phyloP scores from a whole-genome alignment of 2,113 vertebrate species.

The Tylochromis polylepis region DNA sequence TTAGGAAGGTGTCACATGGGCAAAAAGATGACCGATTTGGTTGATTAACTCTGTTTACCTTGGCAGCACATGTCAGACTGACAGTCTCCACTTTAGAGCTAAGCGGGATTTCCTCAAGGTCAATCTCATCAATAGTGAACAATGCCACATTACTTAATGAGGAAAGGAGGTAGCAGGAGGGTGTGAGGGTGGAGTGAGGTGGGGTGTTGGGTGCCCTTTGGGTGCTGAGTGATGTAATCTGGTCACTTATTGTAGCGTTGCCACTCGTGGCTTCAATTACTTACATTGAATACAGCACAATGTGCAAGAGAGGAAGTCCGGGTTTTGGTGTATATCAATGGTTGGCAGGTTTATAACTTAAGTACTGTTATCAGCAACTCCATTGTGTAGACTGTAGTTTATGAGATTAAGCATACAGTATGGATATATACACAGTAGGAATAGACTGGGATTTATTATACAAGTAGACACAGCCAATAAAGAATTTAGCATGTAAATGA shows the following conservation, averaged over 20 bases:
- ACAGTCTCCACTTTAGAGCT: slow-evolving; percentile 44
- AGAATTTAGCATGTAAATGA: not conserved
- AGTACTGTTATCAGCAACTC: slow-evolving; percentile 17
- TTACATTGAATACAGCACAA: slow-evolving; percentile 41
- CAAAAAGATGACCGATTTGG: slow-evolving; percentile 25
- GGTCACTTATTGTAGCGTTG: slow-evolving; percentile 31
- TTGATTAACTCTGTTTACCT: slow-evolving; percentile 65
- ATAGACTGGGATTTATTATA: not conserved
- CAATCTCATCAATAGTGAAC: slow-evolving; percentile 59
- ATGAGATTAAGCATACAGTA: slow-evolving; percentile 4
- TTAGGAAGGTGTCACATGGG: slow-evolving; percentile 35
- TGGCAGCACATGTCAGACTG: slow-evolving; percentile 59
- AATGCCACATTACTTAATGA: slow-evolving; percentile 40
- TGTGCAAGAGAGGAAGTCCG: slow-evolving; percentile 51
- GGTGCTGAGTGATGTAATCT: slow-evolving; percentile 52
- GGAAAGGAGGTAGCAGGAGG: not conserved
- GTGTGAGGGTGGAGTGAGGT: slow-evolving; percentile 9
- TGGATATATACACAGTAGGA: not conserved
- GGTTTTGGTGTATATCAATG: slow-evolving; percentile 39
- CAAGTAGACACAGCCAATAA: not conserved
- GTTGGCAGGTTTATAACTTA: slow-evolving; percentile 59
- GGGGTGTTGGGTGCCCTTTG: slow-evolving; percentile 7
- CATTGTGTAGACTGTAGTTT: slow-evolving; percentile 40
- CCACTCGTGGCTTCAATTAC: slow-evolving; percentile 35
- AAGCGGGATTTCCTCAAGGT: slow-evolving; percentile 64